Percentiles rank a stretch among this genome's conserved stretches.
Evolutionary conservation across 2,797 vertebrate genomes (phyloP).

Genomic region (Sebastolobus alascanus): DNA sequence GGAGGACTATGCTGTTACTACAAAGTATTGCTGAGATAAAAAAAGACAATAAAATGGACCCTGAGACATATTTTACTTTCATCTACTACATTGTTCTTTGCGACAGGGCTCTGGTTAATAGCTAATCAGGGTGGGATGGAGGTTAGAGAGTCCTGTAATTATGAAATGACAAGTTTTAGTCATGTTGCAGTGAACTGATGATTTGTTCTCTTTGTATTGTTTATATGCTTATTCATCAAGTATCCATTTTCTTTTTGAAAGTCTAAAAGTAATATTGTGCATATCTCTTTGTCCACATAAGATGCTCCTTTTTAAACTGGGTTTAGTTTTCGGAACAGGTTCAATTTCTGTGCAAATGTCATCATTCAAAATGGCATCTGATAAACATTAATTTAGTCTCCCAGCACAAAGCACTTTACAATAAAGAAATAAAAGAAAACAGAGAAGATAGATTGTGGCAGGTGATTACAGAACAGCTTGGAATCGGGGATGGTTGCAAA

Average conservation of each 20-base stretch:
- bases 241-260: not conserved
- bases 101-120: not conserved
- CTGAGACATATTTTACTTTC: not conserved
- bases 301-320: not conserved
- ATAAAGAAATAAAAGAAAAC: too few species aligned
- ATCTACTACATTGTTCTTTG: not conserved
- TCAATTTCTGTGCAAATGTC: too few species aligned
- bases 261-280: not conserved
- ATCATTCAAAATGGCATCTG: too few species aligned
- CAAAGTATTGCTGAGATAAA: conserved; percentile 1
- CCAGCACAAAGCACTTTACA: too few species aligned
- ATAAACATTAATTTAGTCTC: too few species aligned
- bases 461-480: too few species aligned
- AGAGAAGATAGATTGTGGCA: too few species aligned
- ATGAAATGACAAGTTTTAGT: not conserved
- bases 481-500: too few species aligned
- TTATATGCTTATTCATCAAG: not conserved
- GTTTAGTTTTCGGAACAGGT: not conserved
- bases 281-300: not conserved
- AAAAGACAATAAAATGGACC: not conserved
- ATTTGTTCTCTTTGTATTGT: not conserved
- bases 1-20: not conserved
- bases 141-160: not conserved
- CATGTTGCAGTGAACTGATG: not conserved
- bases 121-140: not conserved